These are phyloP conservation scores for Trachemys scripta DNA, from an alignment of 2,113 vertebrate genomes.

Conservation along the genomic window DNA sequence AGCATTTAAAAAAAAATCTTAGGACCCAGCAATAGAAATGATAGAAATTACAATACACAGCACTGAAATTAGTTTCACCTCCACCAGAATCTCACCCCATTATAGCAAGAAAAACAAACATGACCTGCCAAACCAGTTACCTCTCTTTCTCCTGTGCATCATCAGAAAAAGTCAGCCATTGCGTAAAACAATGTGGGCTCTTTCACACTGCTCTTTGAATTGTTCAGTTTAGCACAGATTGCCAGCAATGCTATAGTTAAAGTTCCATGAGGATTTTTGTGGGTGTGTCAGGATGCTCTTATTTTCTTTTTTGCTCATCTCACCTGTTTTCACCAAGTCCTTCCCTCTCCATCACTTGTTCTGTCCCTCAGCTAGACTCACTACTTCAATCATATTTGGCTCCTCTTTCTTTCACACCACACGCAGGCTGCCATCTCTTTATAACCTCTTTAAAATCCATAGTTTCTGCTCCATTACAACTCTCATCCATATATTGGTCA, in stretches of 20 bases:
- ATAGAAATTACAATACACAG: background rate
- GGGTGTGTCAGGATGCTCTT: background rate
- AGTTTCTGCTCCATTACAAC: rapidly evolving
- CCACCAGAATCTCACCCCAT: background rate
- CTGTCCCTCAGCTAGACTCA: background rate
- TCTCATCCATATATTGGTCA: background rate
- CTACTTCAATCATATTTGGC: background rate
- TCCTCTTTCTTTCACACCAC: background rate
- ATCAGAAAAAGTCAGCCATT: background rate
- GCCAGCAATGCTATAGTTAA: background rate
- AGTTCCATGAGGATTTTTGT: background rate
- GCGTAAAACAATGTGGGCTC: background rate
- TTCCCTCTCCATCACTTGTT: background rate
- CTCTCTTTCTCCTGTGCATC: background rate
- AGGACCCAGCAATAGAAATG: background rate
- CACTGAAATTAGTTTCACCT: background rate
- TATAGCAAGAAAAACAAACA: background rate
- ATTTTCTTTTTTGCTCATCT: background rate
- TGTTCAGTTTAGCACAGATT: background rate
- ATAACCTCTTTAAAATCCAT: background rate
- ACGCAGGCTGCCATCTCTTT: background rate
- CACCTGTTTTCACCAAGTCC: background rate
- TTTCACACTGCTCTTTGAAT: background rate
- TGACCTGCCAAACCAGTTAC: background rate
- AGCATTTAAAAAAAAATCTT: background rate